Evolutionary conservation across 2,888 invertebrate species (phyloP).

Genomic region (Nowickia ferox): DNA sequence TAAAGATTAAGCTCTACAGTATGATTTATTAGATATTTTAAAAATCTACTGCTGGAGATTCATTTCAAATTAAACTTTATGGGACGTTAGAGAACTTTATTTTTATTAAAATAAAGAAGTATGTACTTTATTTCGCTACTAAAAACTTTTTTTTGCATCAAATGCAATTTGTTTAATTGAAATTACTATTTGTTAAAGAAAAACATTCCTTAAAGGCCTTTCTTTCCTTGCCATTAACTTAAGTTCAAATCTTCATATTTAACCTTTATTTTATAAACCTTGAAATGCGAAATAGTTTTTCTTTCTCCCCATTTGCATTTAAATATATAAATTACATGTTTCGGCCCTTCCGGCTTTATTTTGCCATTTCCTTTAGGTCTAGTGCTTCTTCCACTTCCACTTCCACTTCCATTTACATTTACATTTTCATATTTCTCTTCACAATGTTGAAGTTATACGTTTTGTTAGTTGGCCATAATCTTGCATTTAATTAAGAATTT

Average conservation of each 20-base stretch:
- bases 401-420: constrained; percentile 21
- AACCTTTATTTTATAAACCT: constrained; percentile 16
- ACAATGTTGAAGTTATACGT: constrained; percentile 29
- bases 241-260: constrained; percentile 18
- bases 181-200: neutral
- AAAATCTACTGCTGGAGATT: no score
- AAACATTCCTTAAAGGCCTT: neutral
- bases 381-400: constrained; percentile 27
- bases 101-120: no score
- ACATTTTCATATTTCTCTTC: neutral
- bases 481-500: constrained; percentile 65
- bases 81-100: no score
- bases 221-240: neutral
- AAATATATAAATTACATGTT: neutral
- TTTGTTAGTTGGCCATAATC: constrained; percentile 68
- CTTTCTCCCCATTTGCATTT: neutral
- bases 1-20: no score
- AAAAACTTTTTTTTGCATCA: no score
- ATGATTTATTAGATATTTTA: no score
- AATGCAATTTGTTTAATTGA: no score
- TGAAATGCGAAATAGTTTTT: neutral
- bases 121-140: no score
- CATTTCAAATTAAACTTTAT: no score
- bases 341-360: constrained; percentile 45
- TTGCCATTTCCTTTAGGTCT: constrained; percentile 34